Evolutionary conservation across 30 jellyfish, hydroid and myxozoan genomes (phyloP), one percentile per base, ranked within the genome.

Genomic region (Pelagia noctiluca): DNA sequence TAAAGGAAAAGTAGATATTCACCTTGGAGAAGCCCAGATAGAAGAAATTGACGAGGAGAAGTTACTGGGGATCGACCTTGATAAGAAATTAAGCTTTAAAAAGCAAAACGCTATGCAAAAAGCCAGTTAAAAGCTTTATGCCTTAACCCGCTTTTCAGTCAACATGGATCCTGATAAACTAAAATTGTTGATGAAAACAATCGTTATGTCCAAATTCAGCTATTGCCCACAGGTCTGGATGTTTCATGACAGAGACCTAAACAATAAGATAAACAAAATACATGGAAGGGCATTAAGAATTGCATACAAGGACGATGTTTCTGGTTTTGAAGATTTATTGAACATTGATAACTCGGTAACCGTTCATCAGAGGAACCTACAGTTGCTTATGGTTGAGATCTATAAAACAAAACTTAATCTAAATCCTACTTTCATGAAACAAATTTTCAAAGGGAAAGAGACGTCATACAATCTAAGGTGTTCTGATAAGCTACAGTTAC

Each of bases 91-190:
- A 3, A 32, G 57, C 12, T 71, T 71, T 19, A 50, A 84, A 50
- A 54, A 73, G 13, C 94, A 74, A 33, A 16, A 83, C 32, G 11
- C 64, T 63, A 38, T 86, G 96, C 72, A 63, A 75, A 49, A 76
- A 48, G 96, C 82, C 54, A 76, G 89, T 47, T 78, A 75, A n/a
- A 86, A 86, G 24, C 80, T 86, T n/a, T 28, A 68, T 75, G 96
- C 96, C 13, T 79, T 86, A 3, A 57, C 94, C 18, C 63, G 94
- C 29, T 29, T 84, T 33, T 49, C 88, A 25, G 30, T 28, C 38
- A 71, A 11, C 75, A 48, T 71, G 87, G 76, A 57, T 11, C 50
- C 63, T 35, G 57, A 72, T 19, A 53, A 84, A 24, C 75, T 72
- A 28, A 28, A 46, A 22, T 21, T 62, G 3, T 63, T 67, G 35